Conservation (phyloP, 2,888 invertebrate species). For the Zaprionus obscuricornis region DNA sequence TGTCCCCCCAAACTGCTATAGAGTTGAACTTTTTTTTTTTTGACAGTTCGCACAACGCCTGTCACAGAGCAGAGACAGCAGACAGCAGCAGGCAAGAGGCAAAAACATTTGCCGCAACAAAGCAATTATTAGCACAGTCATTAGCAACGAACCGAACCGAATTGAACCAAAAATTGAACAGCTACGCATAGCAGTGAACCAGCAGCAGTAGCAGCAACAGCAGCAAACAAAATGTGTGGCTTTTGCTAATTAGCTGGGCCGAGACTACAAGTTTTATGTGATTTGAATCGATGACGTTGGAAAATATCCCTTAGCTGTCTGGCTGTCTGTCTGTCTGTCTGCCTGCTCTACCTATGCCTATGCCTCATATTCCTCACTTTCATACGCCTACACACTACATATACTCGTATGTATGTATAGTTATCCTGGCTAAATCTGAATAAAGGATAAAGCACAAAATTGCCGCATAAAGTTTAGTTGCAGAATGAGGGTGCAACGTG, state of each 20-base stretch:
- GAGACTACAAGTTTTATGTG: constrained; percentile 43
- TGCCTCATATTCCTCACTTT: background rate
- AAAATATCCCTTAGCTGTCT: background rate
- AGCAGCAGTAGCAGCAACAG: no score
- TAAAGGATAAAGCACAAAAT: no score
- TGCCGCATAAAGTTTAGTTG: no score
- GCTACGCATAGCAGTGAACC: no score
- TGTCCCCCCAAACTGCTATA: no score
- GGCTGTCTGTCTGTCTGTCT: no score
- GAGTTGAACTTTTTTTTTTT: no score
- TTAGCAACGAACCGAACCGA: constrained; percentile 43
- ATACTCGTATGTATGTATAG: background rate
- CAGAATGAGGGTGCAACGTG: background rate
- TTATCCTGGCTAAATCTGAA: constrained; percentile 12
- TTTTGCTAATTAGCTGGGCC: constrained; percentile 53
- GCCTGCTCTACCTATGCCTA: no score
- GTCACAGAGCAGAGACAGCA: constrained; percentile 17
- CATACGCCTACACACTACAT: background rate
- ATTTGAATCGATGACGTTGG: constrained; percentile 45
- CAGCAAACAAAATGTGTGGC: constrained; percentile 23
- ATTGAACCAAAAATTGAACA: constrained; percentile 2
- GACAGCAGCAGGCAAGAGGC: constrained; percentile 20
- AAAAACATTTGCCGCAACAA: constrained; percentile 63
- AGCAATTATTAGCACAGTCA: constrained; percentile 68
- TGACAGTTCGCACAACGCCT: no score